phyloP scores from a whole-genome alignment of 2,888 invertebrate genomes.

The Flexamia atlantica region DNA sequence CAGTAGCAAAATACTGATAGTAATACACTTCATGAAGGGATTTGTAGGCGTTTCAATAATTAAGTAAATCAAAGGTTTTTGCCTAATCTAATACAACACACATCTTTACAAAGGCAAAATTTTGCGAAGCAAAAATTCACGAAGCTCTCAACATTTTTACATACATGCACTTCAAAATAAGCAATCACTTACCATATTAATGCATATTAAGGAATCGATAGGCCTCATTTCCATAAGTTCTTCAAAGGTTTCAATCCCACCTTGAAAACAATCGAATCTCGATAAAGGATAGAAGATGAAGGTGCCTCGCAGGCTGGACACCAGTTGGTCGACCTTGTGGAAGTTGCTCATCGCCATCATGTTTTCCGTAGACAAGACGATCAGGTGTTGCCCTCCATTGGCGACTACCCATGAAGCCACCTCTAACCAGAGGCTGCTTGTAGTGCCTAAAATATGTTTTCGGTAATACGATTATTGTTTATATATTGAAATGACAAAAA shows the following conservation, averaged over 20 bases:
- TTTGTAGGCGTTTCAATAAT: too few species aligned
- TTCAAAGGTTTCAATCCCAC: background rate
- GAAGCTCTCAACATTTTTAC: too few species aligned
- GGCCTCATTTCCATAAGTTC: background rate
- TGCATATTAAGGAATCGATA: background rate
- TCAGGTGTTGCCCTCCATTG: background rate
- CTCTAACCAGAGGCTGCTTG: background rate
- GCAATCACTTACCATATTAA: conserved; percentile 4
- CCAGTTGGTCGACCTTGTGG: background rate
- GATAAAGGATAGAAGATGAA: background rate
- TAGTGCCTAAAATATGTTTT: background rate
- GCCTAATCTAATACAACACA: too few species aligned
- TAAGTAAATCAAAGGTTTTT: too few species aligned
- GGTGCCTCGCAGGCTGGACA: background rate
- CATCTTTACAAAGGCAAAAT: too few species aligned
- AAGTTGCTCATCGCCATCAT: background rate
- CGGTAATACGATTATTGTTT: too few species aligned
- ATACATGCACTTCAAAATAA: background rate
- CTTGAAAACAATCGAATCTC: background rate
- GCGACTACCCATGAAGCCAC: background rate
- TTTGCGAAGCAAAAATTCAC: too few species aligned
- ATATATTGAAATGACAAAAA: too few species aligned
- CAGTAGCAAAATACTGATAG: too few species aligned
- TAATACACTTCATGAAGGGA: too few species aligned
- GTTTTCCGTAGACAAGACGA: background rate